Percentiles rank a stretch among this genome's conserved stretches.
These are phyloP conservation scores for Clunio marinus DNA, from an alignment of 2,888 invertebrate species.

Conservation along the genomic window DNA sequence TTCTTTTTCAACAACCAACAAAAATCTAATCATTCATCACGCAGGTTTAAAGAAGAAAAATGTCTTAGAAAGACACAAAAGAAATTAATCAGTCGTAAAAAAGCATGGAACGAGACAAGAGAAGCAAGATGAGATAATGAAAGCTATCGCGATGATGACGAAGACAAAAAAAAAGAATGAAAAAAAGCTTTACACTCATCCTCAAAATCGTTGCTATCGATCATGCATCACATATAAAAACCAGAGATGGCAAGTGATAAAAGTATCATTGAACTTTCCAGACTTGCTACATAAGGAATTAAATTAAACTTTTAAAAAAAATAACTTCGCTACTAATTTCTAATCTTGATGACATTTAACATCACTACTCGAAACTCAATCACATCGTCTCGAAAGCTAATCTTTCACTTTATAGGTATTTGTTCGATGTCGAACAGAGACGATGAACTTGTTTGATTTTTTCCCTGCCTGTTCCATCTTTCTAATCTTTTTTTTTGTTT, in stretches of 20 bases:
- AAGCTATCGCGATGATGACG: not conserved
- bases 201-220: too few species aligned
- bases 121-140: not conserved
- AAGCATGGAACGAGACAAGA: not conserved
- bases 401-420: too few species aligned
- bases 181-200: not conserved
- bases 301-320: too few species aligned
- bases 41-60: not conserved
- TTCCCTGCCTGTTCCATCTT: not conserved
- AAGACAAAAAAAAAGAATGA: not conserved
- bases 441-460: slow-evolving; percentile 17
- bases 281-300: too few species aligned
- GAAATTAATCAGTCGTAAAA: slow-evolving; percentile 8
- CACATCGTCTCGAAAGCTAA: not conserved
- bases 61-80: not conserved
- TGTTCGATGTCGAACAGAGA: not conserved
- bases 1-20: not conserved
- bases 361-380: not conserved
- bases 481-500: not conserved
- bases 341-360: too few species aligned
- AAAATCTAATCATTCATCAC: slow-evolving; percentile 23
- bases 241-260: too few species aligned
- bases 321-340: too few species aligned
- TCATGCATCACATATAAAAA: not conserved
- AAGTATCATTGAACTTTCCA: too few species aligned